Base-by-base conservation (phyloP, 2,888 invertebrate genomes). In the Litoditis marina region DNA sequence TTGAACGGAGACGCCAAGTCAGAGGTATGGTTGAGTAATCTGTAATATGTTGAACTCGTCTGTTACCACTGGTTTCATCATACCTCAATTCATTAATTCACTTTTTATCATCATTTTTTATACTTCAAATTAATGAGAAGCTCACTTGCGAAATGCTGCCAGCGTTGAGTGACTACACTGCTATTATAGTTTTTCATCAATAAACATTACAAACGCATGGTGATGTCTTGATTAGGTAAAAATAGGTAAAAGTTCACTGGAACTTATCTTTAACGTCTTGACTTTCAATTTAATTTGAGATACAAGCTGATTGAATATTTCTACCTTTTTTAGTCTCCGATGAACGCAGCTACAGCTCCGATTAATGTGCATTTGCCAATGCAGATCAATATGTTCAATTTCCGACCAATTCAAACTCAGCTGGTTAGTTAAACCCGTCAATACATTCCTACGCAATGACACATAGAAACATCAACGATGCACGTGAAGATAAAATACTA, bases 351-450 rank as follows among this genome's bases (percentile, higher is more conserved):
- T 16, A 50, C 59, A 22, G 61, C 61, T 7, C 62, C 54, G 6
- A 55, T 54, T 31, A 62, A 62, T 46, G 46, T 54, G 39, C 71
- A 67, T 27, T 52, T 73, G 4, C 66, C 64, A n/a, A 68, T 71
- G 68, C 69, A 58, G n/a, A 62, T 66, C 47, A 73, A 69, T 47
- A 66, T 73, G 69, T 58, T 71, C 53, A 71, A 69, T 54, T 71
- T 73, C 59, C 63, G 65, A 27, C 53, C 54, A 8, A 30, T 71
- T 1, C 57, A 63, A 28, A 53, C 30, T 51, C 66, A 68, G 16
- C 36, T 74, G 68, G 74, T 74, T 28, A 53, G 66, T 36, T 27
- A 1, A n/a, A 4, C 5, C n/a, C n/a, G 13, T 22, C 28, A 44
- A 8, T 3, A 8, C 8, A 5, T 5, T 19, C 19, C 19, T 44